phyloP scores from a whole-genome alignment of 1,140 invertebrate genomes.

The Drosophila asahinai region DNA sequence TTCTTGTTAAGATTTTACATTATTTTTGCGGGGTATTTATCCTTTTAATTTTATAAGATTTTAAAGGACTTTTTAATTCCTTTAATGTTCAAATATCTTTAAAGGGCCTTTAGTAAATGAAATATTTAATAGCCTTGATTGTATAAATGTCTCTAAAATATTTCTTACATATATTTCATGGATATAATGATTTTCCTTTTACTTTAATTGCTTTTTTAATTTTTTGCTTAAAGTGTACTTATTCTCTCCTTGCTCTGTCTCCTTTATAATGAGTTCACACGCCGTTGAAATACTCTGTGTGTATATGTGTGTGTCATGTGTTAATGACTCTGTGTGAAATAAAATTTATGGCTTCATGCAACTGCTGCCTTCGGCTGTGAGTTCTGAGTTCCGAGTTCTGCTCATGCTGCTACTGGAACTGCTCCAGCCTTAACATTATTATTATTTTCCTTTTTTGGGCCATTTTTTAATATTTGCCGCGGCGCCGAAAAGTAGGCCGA shows the following conservation, averaged over 20 bases:
- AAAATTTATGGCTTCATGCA: slow-evolving; percentile 84
- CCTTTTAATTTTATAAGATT: neutral
- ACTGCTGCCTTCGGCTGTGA: slow-evolving; percentile 66
- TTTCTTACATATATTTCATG: neutral
- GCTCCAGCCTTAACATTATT: slow-evolving; percentile 58
- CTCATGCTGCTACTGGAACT: neutral
- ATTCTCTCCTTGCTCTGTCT: slow-evolving; percentile 25
- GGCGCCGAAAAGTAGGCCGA: slow-evolving; percentile 76
- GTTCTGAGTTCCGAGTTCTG: slow-evolving; percentile 22
- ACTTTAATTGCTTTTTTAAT: neutral
- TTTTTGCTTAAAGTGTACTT: neutral
- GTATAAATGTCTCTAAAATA: neutral
- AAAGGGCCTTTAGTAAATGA: too few relatives aligned
- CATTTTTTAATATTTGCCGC: slow-evolving; percentile 79
- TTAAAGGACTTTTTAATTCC: too few relatives aligned
- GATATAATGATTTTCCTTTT: neutral
- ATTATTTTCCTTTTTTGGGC: slow-evolving; percentile 57
- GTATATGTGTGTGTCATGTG: slow-evolving; percentile 71
- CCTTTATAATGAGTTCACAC: slow-evolving; percentile 81
- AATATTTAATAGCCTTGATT: too few relatives aligned
- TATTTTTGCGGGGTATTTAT: too few relatives aligned
- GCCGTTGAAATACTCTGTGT: slow-evolving; percentile 56
- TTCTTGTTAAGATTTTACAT: neutral
- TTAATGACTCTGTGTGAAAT: slow-evolving; percentile 83
- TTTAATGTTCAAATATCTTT: neutral